Evolutionary conservation across 2,797 vertebrate genomes (phyloP), one percentile per base, ranked within the genome.

Genomic region (Alosa sapidissima): DNA sequence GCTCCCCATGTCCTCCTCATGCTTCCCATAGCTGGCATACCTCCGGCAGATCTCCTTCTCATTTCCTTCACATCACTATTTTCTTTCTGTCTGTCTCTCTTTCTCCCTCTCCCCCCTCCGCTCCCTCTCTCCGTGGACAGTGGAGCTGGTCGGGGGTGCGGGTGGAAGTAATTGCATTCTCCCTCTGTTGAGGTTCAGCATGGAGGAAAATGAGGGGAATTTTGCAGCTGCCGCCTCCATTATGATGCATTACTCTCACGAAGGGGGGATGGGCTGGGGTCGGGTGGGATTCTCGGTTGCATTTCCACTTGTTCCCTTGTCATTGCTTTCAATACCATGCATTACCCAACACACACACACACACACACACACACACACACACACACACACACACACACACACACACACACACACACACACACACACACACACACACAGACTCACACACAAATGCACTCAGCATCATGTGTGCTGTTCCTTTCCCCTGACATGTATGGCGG

Each of bases 241-340:
- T 83, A 78, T 47, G 41, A 78, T 78, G 75, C 82, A n/a, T 28
- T 54, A 21, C 49, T 62, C 75, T 85, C 84, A 85, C 14, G 14
- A 41, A 72, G 14, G 68, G 2, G 68, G 68, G 60, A 13, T 0
- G 60, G 60, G 41, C 41, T n/a, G 62, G 62, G 62, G 9, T 65
- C n/a, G 54, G 52, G 55, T 33, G 81, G 51, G 52, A 48, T 55
- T 86, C 58, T 83, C 81, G 81, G 84, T 88, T 81, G 85, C 11
- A 58, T 81, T 81, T 52, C 81, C 65, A 84, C 85, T 85, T 87
- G 84, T 87, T 86, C 83, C 83, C 83, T 75, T 87, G 86, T 85
- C 85, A 87, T 33, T 82, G 81, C 19, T 81, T 36, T 48, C 75
- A 41, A 24, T 33, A 33, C 84, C 78, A 33, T 41, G n/a, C 60